Evolutionary conservation across 2,888 invertebrate genomes (phyloP).

Genomic region (Cheilosia pagana): DNA sequence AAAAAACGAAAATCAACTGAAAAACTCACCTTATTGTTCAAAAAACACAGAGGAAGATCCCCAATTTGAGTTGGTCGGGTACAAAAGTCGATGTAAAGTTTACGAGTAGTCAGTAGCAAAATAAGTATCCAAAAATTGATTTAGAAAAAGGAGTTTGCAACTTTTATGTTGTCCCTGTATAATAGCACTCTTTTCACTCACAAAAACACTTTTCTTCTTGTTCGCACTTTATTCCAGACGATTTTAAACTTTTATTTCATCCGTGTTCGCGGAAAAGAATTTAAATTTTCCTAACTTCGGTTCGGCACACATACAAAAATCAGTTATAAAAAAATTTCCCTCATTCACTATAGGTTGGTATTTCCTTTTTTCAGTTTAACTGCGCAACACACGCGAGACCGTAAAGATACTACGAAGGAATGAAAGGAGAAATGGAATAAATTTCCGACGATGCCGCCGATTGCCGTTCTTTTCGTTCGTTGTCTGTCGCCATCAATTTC

Average conservation of each 20-base stretch:
- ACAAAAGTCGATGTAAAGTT: conserved; percentile 64
- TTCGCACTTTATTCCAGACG: conserved; percentile 15
- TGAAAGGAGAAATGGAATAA: conserved; percentile 71
- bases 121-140: conserved; percentile 64
- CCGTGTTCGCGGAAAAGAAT: conserved; percentile 17
- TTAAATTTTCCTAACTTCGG: conserved; percentile 9
- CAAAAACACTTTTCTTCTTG: conserved; percentile 7
- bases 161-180: background rate
- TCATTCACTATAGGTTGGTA: background rate
- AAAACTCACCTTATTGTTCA: conserved; percentile 59
- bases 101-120: conserved; percentile 31
- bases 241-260: background rate
- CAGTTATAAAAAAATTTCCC: conserved; percentile 19
- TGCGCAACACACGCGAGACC: conserved; percentile 61
- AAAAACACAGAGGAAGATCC: conserved; percentile 18
- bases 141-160: conserved; percentile 34
- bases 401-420: conserved; percentile 63
- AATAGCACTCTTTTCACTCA: background rate
- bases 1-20: background rate
- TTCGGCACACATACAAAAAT: conserved; percentile 4
- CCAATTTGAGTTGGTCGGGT: background rate
- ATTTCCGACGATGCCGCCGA: conserved; percentile 67
- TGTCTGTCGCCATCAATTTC: conserved; percentile 38
- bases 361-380: conserved; percentile 11
- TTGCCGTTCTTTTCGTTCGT: conserved; percentile 22